phyloP scores from a whole-genome alignment of 1,140 invertebrate genomes.

The Anadara kagoshimensis region DNA sequence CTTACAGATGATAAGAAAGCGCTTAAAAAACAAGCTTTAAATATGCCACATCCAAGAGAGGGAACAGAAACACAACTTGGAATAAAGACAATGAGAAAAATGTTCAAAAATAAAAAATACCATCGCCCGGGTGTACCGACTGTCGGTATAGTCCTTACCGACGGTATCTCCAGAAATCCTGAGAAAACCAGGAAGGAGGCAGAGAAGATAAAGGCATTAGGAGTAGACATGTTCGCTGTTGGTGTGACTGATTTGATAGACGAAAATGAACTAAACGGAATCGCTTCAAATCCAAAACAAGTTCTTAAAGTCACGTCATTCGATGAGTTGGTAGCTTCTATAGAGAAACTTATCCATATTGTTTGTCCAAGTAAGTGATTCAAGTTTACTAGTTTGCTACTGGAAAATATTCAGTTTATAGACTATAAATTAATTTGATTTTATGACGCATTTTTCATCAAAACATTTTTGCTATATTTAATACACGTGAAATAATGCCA shows the following conservation, averaged over 20 bases:
- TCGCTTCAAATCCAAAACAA: constrained; percentile 10
- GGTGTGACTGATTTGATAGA: constrained; percentile 7
- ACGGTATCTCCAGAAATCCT: constrained; percentile 15
- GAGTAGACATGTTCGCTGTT: constrained; percentile 12
- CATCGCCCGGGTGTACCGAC: constrained; percentile 13
- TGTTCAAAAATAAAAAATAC: constrained; percentile 8
- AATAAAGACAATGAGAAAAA: constrained; percentile 8
- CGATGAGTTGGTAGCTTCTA: background rate
- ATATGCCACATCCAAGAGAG: constrained; percentile 17
- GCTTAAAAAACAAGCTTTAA: background rate
- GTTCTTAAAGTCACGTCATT: constrained; percentile 10
- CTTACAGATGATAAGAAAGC: constrained; percentile 2
- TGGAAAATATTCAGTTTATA: too few relatives aligned
- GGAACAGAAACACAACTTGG: constrained; percentile 26
- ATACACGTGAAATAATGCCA: too few relatives aligned
- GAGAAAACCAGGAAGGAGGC: constrained; percentile 9
- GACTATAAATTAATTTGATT: too few relatives aligned
- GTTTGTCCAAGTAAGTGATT: constrained; percentile 34
- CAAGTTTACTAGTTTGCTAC: too few relatives aligned
- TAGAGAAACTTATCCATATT: constrained; percentile 20
- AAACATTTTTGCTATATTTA: too few relatives aligned
- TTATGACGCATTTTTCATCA: too few relatives aligned
- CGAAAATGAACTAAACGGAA: background rate
- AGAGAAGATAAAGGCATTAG: background rate
- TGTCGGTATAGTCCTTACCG: constrained; percentile 24